Evolutionary conservation across 92 coral and sea anemone genomes (phyloP).

Genomic region (Zoanthus sansibaricus): DNA sequence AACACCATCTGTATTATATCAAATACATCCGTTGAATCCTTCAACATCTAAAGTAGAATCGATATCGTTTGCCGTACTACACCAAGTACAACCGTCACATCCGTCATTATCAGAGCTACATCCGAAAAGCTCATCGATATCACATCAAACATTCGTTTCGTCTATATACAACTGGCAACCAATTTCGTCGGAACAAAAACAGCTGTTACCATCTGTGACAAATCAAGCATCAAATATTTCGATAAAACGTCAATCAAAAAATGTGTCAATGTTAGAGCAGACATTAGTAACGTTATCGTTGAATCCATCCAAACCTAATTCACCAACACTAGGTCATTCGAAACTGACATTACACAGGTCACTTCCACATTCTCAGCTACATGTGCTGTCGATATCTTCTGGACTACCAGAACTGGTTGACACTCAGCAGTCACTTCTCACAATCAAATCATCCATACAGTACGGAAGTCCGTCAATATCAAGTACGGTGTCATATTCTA

Average conservation of each 20-base stretch:
- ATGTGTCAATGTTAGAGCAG: neutral
- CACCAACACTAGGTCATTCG: neutral
- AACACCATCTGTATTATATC: neutral
- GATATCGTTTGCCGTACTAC: neutral
- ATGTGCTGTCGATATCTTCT: neutral
- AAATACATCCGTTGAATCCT: neutral
- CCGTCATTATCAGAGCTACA: neutral
- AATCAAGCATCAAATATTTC: neutral
- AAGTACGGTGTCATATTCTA: neutral
- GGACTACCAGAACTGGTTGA: neutral
- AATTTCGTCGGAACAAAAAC: neutral
- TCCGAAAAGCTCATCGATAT: neutral
- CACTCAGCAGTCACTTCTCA: neutral
- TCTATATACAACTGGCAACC: neutral
- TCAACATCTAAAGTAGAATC: neutral
- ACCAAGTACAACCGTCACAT: neutral
- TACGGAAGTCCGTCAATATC: neutral
- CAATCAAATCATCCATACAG: neutral
- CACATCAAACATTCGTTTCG: neutral
- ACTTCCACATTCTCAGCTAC: neutral
- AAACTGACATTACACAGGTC: neutral
- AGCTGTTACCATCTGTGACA: neutral
- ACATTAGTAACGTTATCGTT: neutral
- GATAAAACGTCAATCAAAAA: neutral
- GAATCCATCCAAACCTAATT: neutral